Evolutionary conservation across 1,140 invertebrate genomes (phyloP).

Genomic region (Propsilocerus akamusi): DNA sequence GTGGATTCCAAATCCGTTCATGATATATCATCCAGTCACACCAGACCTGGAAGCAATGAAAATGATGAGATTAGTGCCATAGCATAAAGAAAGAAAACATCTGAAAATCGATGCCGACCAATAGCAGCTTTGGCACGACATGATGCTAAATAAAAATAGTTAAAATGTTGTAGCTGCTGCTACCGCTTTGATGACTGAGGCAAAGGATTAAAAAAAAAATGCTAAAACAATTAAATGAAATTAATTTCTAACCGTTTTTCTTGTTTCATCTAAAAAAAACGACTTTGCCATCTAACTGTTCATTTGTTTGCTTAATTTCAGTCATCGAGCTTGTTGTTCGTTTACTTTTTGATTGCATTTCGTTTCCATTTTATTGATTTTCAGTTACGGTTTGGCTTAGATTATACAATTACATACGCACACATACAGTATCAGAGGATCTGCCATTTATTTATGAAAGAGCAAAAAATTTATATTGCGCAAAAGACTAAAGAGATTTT

Average conservation of each 20-base stretch:
- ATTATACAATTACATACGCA: not conserved
- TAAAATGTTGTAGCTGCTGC: too few relatives aligned
- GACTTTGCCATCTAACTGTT: not conserved
- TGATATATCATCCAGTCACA: slow-evolving; percentile 83
- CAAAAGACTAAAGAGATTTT: not conserved
- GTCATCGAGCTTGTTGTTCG: not conserved
- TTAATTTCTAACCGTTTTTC: slow-evolving; percentile 5
- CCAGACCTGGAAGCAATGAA: slow-evolving; percentile 65
- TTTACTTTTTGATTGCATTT: slow-evolving; percentile 1
- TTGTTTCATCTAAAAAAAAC: not conserved
- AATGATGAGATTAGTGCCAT: too few relatives aligned
- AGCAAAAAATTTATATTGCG: not conserved
- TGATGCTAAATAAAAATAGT: too few relatives aligned
- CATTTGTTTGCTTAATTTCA: not conserved
- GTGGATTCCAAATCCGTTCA: slow-evolving; percentile 63
- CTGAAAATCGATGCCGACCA: too few relatives aligned
- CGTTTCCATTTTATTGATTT: not conserved
- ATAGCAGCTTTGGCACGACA: too few relatives aligned
- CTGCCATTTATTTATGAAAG: not conserved
- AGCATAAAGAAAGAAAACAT: too few relatives aligned
- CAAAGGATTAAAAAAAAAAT: slow-evolving; percentile 1
- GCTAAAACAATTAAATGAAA: not conserved
- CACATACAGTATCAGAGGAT: not conserved
- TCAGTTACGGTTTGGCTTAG: not conserved
- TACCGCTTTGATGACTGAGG: too few relatives aligned